A percentile compares a stretch with the other conserved stretches of the same genome.
These are phyloP conservation scores for Euphonia xanthogaster DNA, from an alignment of 2,797 vertebrate species.

Conservation along the genomic window DNA sequence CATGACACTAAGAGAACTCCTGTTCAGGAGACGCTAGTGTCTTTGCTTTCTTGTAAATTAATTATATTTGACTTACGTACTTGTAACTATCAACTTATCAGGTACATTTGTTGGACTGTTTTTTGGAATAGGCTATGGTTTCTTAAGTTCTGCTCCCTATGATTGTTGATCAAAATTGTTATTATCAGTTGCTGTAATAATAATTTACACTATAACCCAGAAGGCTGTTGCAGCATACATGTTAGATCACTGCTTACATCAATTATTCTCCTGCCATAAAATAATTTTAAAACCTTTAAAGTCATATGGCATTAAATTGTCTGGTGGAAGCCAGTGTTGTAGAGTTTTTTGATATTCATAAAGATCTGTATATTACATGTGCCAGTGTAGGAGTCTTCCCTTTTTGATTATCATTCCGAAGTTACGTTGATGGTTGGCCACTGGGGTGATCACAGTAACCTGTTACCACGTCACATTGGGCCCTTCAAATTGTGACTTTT, in stretches of 20 bases:
- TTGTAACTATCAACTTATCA: not conserved
- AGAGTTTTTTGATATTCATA: not conserved
- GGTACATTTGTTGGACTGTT: not conserved
- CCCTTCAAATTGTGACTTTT: not conserved
- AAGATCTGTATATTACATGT: not conserved
- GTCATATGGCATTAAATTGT: not conserved
- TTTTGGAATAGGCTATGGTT: not conserved
- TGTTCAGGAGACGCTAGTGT: not conserved
- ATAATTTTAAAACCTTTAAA: not conserved
- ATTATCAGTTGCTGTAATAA: not conserved
- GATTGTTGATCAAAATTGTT: not conserved
- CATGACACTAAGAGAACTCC: not conserved
- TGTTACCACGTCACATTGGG: not conserved
- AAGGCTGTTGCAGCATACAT: not conserved
- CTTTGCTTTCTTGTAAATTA: not conserved
- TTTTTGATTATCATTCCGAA: not conserved
- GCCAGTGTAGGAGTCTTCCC: not conserved
- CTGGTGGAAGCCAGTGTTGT: fast-evolving
- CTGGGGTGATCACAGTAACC: not conserved
- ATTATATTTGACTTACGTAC: not conserved
- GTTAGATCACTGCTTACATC: not conserved
- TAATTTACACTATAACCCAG: not conserved
- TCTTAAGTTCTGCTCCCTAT: not conserved
- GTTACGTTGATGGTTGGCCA: not conserved
- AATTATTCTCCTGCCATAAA: not conserved